phyloP scores from a whole-genome alignment of 2,888 invertebrate genomes.

The Troglohyphantes excavatus region DNA sequence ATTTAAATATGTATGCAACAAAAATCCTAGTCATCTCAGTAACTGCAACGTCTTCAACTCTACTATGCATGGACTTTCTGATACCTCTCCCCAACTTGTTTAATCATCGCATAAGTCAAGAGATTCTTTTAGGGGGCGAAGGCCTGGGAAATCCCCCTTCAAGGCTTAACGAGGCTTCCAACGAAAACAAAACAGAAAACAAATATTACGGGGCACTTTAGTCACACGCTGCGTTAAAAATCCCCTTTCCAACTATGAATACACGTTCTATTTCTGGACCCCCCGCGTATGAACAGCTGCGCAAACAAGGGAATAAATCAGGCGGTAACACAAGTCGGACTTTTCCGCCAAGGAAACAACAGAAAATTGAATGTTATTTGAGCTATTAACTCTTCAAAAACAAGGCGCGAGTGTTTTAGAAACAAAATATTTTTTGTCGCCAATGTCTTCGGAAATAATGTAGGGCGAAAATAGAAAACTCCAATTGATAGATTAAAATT shows the following conservation, averaged over 20 bases:
- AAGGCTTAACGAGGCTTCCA: neutral
- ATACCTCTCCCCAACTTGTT: neutral
- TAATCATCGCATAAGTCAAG: neutral
- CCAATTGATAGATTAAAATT: no score
- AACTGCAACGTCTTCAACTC: neutral
- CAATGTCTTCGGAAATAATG: no score
- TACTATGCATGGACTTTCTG: neutral
- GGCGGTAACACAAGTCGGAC: neutral
- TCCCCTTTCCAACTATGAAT: constrained; percentile 1
- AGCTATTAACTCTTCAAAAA: no score
- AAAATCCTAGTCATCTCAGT: no score
- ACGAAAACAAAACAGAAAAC: neutral
- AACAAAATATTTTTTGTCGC: no score
- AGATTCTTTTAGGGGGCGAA: neutral
- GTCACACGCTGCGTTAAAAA: constrained; percentile 24
- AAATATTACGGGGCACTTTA: neutral
- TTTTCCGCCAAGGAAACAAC: no score
- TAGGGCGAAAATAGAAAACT: no score
- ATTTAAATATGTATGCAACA: no score
- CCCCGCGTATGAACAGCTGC: constrained; percentile 11
- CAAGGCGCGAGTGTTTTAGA: no score
- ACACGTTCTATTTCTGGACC: constrained; percentile 18
- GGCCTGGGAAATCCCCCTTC: neutral
- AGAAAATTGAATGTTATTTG: no score
- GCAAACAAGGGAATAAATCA: constrained; percentile 43